phyloP scores from a whole-genome alignment of 1,140 invertebrate species.

The Drosophila orena region DNA sequence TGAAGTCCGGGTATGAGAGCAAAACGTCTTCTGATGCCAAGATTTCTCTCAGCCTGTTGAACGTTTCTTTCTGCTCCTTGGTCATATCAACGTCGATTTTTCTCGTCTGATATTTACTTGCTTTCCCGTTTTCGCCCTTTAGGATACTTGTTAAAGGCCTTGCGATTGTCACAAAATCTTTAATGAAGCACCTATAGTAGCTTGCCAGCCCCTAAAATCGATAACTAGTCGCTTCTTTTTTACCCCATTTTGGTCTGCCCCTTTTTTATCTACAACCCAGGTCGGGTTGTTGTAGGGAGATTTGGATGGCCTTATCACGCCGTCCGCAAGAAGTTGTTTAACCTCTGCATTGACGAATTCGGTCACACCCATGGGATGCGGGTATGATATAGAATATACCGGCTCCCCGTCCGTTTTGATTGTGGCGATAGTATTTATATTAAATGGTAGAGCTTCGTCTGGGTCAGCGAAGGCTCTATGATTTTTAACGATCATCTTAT shows the following conservation, averaged over 20 bases:
- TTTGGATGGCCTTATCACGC: constrained; percentile 1
- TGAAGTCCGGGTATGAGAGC: too few species aligned
- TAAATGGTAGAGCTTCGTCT: not conserved
- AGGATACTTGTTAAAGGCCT: too few species aligned
- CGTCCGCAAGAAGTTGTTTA: constrained; percentile 4
- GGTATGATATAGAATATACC: not conserved
- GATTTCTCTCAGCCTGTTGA: too few species aligned
- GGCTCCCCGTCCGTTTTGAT: constrained; percentile 1
- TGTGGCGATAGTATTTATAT: not conserved
- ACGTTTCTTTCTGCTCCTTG: not conserved
- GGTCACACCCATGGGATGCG: not conserved
- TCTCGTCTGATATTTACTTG: not conserved
- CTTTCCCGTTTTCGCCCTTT: too few species aligned
- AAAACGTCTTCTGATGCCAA: too few species aligned
- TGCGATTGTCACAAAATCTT: too few species aligned
- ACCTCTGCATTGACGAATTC: constrained; percentile 1
- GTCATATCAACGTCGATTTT: not conserved
- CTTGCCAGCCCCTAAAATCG: not conserved
- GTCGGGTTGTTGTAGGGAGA: constrained; percentile 1
- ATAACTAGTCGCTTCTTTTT: constrained; percentile 3
- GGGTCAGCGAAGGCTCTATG: too few species aligned
- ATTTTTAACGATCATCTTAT: too few species aligned
- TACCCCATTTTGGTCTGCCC: not conserved
- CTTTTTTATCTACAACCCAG: constrained; percentile 9
- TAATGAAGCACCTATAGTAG: too few species aligned